Conservation (phyloP, 2,797 vertebrate genomes). For the Ctenopoma kingsleyae region DNA sequence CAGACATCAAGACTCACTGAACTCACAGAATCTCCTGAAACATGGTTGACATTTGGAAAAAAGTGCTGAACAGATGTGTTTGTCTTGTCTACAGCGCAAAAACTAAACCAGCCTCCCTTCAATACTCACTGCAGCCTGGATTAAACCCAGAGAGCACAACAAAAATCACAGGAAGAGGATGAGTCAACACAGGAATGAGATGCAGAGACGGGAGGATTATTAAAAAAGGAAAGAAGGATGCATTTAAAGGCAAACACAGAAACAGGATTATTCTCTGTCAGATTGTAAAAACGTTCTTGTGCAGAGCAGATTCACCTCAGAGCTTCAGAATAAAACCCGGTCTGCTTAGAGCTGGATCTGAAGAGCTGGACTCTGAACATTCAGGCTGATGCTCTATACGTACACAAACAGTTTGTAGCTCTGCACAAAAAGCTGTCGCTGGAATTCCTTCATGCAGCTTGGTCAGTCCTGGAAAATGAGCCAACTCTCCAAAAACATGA, state of each 20-base stretch:
- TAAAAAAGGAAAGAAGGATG: background rate
- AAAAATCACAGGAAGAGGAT: slow-evolving; percentile 15
- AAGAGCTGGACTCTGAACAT: background rate
- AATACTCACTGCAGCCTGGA: background rate
- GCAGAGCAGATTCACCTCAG: slow-evolving; percentile 10
- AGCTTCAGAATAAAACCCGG: slow-evolving; percentile 5
- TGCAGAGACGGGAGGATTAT: background rate
- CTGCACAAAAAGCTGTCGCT: background rate
- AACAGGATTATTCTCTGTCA: background rate
- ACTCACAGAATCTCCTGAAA: too few species aligned
- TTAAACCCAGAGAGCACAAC: background rate
- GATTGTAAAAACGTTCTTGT: background rate
- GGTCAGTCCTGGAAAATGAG: background rate
- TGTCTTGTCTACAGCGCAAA: slow-evolving; percentile 30
- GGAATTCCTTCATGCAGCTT: background rate
- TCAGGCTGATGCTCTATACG: slow-evolving; percentile 16
- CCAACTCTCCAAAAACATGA: background rate
- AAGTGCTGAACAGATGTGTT: slow-evolving; percentile 1
- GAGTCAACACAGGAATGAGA: slow-evolving; percentile 14
- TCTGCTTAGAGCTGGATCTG: background rate
- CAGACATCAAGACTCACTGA: too few species aligned
- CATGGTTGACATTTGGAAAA: background rate
- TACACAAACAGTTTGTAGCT: background rate
- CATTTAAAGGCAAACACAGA: slow-evolving; percentile 14
- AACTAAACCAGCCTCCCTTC: background rate